These are phyloP conservation scores for Plemyria rubiginata DNA, from an alignment of 2,888 invertebrate genomes.

Conservation along the genomic window DNA sequence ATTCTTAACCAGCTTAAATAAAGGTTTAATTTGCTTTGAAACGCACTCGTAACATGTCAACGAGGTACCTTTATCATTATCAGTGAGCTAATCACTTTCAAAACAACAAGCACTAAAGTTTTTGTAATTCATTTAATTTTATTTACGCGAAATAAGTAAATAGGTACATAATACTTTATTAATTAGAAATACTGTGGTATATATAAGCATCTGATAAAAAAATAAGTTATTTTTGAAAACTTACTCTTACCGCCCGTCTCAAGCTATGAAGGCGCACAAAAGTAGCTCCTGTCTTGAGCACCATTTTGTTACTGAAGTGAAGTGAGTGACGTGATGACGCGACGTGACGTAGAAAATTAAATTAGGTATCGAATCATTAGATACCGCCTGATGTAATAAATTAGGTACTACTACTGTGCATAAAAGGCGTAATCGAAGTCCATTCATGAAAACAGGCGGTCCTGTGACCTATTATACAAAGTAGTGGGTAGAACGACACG, in stretches of 20 bases:
- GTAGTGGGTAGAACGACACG: too few relatives aligned
- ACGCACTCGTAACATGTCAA: not conserved
- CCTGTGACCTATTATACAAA: too few relatives aligned
- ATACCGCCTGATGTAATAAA: too few relatives aligned
- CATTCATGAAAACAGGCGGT: too few relatives aligned
- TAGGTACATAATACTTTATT: not conserved
- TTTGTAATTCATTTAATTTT: conserved; percentile 1
- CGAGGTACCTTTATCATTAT: not conserved
- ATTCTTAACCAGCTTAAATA: not conserved
- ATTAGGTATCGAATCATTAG: conserved; percentile 3
- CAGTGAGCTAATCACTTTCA: conserved; percentile 13
- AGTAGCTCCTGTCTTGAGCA: conserved; percentile 67
- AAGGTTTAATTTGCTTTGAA: conserved; percentile 26
- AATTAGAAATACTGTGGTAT: not conserved
- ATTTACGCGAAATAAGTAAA: too few relatives aligned
- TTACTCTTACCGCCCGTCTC: conserved; percentile 61
- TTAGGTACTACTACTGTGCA: too few relatives aligned
- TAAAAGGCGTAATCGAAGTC: too few relatives aligned
- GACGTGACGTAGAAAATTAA: conserved; percentile 6
- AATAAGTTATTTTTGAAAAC: conserved; percentile 38
- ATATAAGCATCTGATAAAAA: not conserved
- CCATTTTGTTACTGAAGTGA: conserved; percentile 65
- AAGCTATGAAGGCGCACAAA: conserved; percentile 59
- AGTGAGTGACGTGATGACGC: not conserved
- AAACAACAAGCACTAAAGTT: conserved; percentile 33